A percentile compares a stretch with the other conserved stretches of the same genome.
Evolutionary conservation across 2,888 invertebrate genomes (phyloP).

Genomic region (Microchrysa polita): DNA sequence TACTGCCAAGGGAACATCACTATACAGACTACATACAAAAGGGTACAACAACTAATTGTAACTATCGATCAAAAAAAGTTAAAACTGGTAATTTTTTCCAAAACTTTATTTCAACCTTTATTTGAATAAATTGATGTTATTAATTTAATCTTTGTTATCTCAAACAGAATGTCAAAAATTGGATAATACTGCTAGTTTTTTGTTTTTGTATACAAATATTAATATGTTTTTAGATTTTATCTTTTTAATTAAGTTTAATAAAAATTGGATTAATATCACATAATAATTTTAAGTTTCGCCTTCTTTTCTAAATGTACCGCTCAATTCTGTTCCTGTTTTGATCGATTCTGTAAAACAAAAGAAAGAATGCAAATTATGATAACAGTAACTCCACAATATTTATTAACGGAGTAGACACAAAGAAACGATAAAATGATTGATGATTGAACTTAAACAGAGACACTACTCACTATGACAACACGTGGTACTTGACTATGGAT

Average conservation of each 20-base stretch:
- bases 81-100: no score
- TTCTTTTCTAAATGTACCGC: neutral
- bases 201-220: neutral
- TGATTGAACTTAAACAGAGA: no score
- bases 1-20: no score
- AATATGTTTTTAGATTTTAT: neutral
- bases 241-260: neutral
- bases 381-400: slow-evolving; percentile 19
- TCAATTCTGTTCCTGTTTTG: slow-evolving; percentile 19
- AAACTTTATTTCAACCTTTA: no score
- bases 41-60: no score
- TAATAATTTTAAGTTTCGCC: neutral
- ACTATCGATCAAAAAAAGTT: no score
- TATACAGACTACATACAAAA: no score
- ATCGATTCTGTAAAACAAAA: slow-evolving; percentile 33
- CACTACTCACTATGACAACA: no score
- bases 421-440: no score
- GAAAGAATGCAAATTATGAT: slow-evolving; percentile 8
- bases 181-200: neutral
- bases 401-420: neutral
- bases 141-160: neutral
- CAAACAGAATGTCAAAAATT: neutral
- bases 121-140: no score
- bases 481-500: no score
- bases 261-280: slow-evolving; percentile 23